Evolutionary conservation across 1,140 invertebrate genomes (phyloP).

Genomic region (Drosophila eugracilis): DNA sequence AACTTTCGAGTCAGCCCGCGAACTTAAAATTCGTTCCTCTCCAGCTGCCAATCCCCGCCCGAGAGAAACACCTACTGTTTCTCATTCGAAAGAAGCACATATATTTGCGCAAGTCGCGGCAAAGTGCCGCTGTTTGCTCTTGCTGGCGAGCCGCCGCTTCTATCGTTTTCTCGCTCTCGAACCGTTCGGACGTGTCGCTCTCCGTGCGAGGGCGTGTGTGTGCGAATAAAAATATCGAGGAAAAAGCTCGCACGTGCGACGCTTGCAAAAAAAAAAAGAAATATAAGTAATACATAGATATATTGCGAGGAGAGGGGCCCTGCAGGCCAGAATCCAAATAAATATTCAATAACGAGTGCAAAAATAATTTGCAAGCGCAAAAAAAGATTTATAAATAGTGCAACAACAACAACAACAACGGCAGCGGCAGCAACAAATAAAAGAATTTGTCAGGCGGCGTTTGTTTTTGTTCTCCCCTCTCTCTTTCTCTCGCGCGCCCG

Average conservation of each 20-base stretch:
- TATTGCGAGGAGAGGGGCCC: slow-evolving; percentile 18
- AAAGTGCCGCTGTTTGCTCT: too few relatives aligned
- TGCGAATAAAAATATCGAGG: slow-evolving; percentile 22
- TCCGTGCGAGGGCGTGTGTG: slow-evolving; percentile 3
- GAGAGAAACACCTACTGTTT: too few relatives aligned
- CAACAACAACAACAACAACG: slow-evolving; percentile 61
- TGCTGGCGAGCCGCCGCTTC: too few relatives aligned
- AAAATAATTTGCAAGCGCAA: slow-evolving; percentile 47
- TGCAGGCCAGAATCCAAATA: slow-evolving; percentile 41
- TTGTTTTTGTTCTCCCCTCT: slow-evolving; percentile 27
- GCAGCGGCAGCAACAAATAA: slow-evolving; percentile 22
- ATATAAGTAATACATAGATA: background rate
- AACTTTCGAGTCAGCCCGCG: too few relatives aligned
- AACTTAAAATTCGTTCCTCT: too few relatives aligned
- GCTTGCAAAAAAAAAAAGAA: slow-evolving; percentile 37
- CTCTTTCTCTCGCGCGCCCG: slow-evolving; percentile 14
- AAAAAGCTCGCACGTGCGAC: slow-evolving; percentile 59
- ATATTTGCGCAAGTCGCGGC: too few relatives aligned
- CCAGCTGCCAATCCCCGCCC: too few relatives aligned
- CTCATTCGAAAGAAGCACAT: too few relatives aligned
- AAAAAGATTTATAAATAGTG: slow-evolving; percentile 77
- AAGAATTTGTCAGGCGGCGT: slow-evolving; percentile 73
- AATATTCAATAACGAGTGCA: slow-evolving; percentile 67
- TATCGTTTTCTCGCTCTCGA: slow-evolving; percentile 1
- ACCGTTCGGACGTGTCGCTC: slow-evolving; percentile 9